A percentile compares a stretch with the other conserved stretches of the same genome.
Conservation (phyloP, 2,888 invertebrate species). For the Carcina quercana region DNA sequence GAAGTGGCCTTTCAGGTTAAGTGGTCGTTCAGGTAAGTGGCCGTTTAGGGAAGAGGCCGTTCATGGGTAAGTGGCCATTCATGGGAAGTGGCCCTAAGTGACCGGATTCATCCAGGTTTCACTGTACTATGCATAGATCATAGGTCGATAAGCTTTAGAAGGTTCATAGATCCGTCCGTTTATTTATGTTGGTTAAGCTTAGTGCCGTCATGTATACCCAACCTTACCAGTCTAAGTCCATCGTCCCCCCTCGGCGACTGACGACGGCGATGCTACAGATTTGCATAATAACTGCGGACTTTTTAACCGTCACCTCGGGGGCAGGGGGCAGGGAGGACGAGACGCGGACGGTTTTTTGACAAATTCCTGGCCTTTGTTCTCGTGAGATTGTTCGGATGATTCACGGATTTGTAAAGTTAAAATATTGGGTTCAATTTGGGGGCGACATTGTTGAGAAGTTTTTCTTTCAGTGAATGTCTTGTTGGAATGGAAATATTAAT, state of each 20-base stretch:
- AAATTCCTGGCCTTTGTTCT: constrained; percentile 44
- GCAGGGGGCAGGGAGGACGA: constrained; percentile 19
- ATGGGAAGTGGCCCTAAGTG: too few relatives aligned
- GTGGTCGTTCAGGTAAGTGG: too few relatives aligned
- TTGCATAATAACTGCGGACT: constrained; percentile 53
- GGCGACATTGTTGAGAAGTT: constrained; percentile 14
- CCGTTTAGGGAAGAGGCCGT: too few relatives aligned
- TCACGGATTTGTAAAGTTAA: constrained; percentile 21
- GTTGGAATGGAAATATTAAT: too few relatives aligned
- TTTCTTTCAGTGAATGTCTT: not conserved
- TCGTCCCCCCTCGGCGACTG: constrained; percentile 27
- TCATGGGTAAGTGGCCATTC: too few relatives aligned
- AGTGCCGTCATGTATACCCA: constrained; percentile 19
- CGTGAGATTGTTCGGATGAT: constrained; percentile 32
- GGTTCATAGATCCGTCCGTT: too few relatives aligned
- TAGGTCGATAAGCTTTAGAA: too few relatives aligned
- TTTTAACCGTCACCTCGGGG: constrained; percentile 26
- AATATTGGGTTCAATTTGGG: constrained; percentile 23
- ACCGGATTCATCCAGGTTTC: too few relatives aligned
- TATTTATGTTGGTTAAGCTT: too few relatives aligned
- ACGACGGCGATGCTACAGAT: too few relatives aligned
- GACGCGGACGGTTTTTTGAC: constrained; percentile 42
- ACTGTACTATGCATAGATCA: too few relatives aligned
- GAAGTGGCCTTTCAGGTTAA: too few relatives aligned
- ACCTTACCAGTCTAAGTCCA: constrained; percentile 19